Base-by-base conservation (phyloP, 1,140 invertebrate genomes). In the Euschistus heros region DNA sequence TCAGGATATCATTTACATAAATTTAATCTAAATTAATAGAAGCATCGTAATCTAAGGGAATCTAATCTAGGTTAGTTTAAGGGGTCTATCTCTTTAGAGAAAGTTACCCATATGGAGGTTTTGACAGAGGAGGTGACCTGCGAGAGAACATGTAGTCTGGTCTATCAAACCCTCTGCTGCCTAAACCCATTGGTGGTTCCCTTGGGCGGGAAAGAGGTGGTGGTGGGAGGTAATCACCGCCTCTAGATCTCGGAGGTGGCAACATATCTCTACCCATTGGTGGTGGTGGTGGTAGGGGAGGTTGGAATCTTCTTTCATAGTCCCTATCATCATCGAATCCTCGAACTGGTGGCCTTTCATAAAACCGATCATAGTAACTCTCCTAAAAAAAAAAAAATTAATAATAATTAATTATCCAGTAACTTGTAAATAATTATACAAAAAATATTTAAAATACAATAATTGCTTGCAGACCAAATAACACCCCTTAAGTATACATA, bases 71-170 rank as follows among this genome's bases (percentile, higher is more conserved):
- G 33, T 37, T 37, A 37, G 33, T 37, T 1, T n/a, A 50, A 50
- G 47, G 47, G 47, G n/a, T 50, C 47, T 6, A 50, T 50, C 47
- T 50, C 47, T 0, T 22, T 26, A 10, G 24, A 57, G 54, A 57
- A 57, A 57, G 20, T 57, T 57, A 57, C 54, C 54, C 54, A 26
- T 57, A 57, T 24, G 54, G 54, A 24, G 54, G 54, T 57, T 76
- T 77, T 66, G 75, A 76, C 60, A 78, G 74, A 57, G 87, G 86
- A 67, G 86, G 86, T 68, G 87, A 88, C 71, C 88, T 80, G 67
- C 88, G 80, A 74, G 86, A 90, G 75, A 88, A 90, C 85, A 90
- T 88, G 74, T 89, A 89, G 67, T 88, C 86, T 20, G 76, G 75
- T 66, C 79, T 75, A 66, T 77, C 76, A 67, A 79, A 78, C 67